phyloP scores from a whole-genome alignment of 1,140 invertebrate species.

The Cephus cinctus region DNA sequence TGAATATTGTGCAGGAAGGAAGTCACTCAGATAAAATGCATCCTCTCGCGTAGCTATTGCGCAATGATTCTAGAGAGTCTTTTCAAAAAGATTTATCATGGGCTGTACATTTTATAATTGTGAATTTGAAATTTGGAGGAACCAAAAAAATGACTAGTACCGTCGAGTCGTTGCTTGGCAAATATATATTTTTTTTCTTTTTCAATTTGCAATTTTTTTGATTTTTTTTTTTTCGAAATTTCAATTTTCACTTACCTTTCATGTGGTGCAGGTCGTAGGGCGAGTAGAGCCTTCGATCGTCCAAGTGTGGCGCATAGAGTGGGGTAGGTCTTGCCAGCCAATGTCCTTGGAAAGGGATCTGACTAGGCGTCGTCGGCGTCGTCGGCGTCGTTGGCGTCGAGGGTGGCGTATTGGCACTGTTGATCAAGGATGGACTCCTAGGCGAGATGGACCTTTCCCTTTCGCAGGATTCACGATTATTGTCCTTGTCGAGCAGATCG shows the following conservation, averaged over 20 bases:
- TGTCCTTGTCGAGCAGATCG: background rate
- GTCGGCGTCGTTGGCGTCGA: background rate
- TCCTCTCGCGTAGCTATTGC: too few species aligned
- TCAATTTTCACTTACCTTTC: background rate
- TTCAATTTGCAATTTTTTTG: too few species aligned
- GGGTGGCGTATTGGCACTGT: background rate
- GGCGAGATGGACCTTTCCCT: background rate
- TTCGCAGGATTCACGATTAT: background rate
- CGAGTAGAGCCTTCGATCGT: background rate
- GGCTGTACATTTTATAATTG: too few species aligned
- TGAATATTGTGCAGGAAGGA: background rate
- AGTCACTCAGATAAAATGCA: background rate
- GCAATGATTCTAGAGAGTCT: too few species aligned
- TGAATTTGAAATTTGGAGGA: too few species aligned
- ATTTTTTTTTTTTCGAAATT: too few species aligned
- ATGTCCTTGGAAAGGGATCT: background rate
- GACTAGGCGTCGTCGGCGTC: background rate
- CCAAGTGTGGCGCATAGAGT: background rate
- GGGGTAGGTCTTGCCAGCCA: constrained; percentile 2
- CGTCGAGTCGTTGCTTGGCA: too few species aligned
- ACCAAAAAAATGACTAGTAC: too few species aligned
- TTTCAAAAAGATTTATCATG: too few species aligned
- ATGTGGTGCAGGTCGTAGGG: background rate
- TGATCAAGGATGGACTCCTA: background rate
- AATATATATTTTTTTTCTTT: too few species aligned